Evolutionary conservation across 2,113 vertebrate genomes (phyloP).

Genomic region (Albula goreensis): DNA sequence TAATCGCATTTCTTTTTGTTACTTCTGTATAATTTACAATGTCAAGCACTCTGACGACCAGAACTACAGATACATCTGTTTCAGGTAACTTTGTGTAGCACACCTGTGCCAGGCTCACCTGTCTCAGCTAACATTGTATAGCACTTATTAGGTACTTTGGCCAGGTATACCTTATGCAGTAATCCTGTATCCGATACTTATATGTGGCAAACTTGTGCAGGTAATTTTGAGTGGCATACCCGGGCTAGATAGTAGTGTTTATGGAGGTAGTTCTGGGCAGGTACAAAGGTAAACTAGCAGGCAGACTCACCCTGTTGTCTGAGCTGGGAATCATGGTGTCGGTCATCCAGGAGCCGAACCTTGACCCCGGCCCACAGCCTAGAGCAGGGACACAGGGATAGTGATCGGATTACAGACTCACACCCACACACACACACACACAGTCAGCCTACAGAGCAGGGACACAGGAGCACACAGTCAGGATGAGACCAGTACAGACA

Average conservation of each 20-base stretch:
- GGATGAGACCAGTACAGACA: no score
- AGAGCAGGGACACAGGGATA: conserved; percentile 84
- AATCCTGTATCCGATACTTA: no score
- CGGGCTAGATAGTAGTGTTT: neutral
- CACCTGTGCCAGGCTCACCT: neutral
- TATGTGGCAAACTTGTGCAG: no score
- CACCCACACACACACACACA: neutral
- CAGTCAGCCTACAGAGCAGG: neutral
- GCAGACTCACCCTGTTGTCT: conserved; percentile 86
- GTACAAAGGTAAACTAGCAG: neutral
- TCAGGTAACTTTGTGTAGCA: neutral
- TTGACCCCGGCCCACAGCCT: no score
- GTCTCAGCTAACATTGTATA: no score
- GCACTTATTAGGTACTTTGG: no score
- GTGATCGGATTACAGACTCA: conserved; percentile 95
- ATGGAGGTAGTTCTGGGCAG: neutral
- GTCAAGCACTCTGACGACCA: neutral
- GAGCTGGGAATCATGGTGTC: conserved; percentile 93
- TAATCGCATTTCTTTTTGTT: neutral
- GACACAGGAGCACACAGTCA: neutral
- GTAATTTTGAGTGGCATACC: no score
- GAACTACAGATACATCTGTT: no score
- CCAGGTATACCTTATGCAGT: no score
- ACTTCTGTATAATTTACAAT: neutral
- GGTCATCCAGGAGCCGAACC: conserved; percentile 97